Base-by-base conservation (phyloP, 1,140 invertebrate genomes). In the Magallana angulata region DNA sequence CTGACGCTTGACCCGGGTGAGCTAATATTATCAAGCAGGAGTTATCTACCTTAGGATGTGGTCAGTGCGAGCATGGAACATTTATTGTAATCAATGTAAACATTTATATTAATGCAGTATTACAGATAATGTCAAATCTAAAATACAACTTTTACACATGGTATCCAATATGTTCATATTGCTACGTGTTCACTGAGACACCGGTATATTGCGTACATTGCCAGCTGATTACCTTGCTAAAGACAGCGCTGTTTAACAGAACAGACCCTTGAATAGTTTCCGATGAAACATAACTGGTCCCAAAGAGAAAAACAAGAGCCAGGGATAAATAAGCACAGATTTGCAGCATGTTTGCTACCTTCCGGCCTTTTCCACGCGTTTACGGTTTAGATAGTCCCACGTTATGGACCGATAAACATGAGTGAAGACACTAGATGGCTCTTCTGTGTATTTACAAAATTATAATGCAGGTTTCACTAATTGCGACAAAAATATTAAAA, bases 141-240 rank as follows among this genome's bases (percentile, higher is more conserved):
- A 24, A 48, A 48, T 48, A 48, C 0, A 48, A 5, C 1, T 48
- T 48, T 48, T 48, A 48, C 2, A 48, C 36, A 48, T 48, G 2
- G 36, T 48, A 48, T 48, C 36, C 36, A 48, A 48, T 48, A 48
- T 48, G 36, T 48, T 48, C 36, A 48, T 48, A 48, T 48, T 48
- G 36, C 1, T 48, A 48, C 36, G 36, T 5, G 36, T 48, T 48
- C 36, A 48, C 36, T 48, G 36, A 48, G 1, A 48, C 36, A 48
- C 36, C 36, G 1, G 36, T 48, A 48, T 48, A 48, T 48, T 5
- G 36, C 36, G 36, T 48, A 48, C 36, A 48, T 48, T 2, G 1
- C 24, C 68, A 76, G 68, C 68, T 76, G 68, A 76, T 76, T 76
- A 76, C 68, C 68, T 76, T 76, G 68, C 36, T 12, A 76, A 76